Percentiles rank a stretch among this genome's conserved stretches.
Evolutionary conservation across 1,140 invertebrate species (phyloP).

Genomic region (Lucilia cuprina): DNA sequence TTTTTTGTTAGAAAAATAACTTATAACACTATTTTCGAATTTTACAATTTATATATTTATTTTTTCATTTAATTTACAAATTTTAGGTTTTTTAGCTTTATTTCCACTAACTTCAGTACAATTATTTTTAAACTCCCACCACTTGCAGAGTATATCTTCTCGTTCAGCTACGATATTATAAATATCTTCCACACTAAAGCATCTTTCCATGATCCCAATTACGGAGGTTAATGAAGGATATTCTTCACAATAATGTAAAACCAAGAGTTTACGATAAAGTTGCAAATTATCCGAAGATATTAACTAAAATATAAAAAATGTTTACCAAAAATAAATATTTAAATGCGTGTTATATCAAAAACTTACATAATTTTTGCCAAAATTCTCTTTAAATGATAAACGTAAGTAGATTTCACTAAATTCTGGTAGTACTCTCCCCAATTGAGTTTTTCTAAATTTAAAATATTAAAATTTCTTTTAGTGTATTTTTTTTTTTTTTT

Average conservation of each 20-base stretch:
- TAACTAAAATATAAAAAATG: not conserved
- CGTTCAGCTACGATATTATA: not conserved
- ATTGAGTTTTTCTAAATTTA: not conserved
- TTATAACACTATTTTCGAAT: no score
- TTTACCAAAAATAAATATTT: not conserved
- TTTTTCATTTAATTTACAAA: not conserved
- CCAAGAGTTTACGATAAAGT: constrained; percentile 13
- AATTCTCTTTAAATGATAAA: not conserved
- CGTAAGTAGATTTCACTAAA: constrained; percentile 21
- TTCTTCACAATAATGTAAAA: constrained; percentile 8
- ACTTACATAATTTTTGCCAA: not conserved
- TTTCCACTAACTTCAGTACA: not conserved
- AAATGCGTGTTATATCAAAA: no score
- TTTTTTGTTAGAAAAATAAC: no score
- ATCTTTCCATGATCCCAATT: not conserved
- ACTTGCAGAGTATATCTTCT: not conserved
- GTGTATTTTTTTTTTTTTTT: no score
- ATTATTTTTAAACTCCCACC: not conserved
- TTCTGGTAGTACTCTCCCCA: not conserved
- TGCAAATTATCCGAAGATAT: not conserved
- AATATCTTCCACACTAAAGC: not conserved
- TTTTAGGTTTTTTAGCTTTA: not conserved
- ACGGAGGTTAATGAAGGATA: not conserved
- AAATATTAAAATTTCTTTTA: not conserved
- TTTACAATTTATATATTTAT: no score